Percentiles rank a stretch among this genome's conserved stretches.
Evolutionary conservation across 1,140 invertebrate genomes (phyloP).

Genomic region (Acromyrmex charruanus): DNA sequence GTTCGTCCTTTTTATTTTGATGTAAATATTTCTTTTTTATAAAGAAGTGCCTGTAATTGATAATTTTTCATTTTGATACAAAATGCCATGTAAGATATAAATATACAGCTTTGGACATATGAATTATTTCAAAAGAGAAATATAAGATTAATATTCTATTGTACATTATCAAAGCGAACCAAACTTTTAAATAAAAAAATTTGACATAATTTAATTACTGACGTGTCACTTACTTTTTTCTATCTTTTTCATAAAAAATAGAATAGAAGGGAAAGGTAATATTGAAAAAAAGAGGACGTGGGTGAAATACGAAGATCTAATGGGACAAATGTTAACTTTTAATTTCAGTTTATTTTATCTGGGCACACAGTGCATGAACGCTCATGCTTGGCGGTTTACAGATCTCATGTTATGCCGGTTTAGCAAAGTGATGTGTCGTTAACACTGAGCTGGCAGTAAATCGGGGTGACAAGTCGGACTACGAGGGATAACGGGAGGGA

Average conservation of each 20-base stretch:
- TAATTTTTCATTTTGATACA: constrained; percentile 38
- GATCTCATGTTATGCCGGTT: constrained; percentile 47
- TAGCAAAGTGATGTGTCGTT: constrained; percentile 60
- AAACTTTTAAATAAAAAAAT: constrained; percentile 20
- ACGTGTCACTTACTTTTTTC: background rate
- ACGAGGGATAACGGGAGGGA: background rate
- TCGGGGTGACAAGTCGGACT: constrained; percentile 64
- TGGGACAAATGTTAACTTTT: constrained; percentile 47
- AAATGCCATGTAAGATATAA: constrained; percentile 12
- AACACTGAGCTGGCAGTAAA: constrained; percentile 74
- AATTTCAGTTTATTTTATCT: constrained; percentile 71
- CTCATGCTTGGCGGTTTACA: constrained; percentile 53
- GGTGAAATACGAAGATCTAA: background rate
- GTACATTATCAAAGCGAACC: background rate
- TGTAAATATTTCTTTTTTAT: constrained; percentile 46
- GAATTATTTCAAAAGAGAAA: constrained; percentile 1
- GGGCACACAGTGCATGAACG: constrained; percentile 76
- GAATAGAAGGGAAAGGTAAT: background rate
- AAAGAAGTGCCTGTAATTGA: constrained; percentile 10
- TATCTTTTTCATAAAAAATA: background rate
- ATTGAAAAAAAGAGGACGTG: background rate
- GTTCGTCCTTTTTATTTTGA: background rate
- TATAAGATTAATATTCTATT: constrained; percentile 17
- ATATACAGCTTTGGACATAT: background rate
- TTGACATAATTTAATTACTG: background rate